phyloP scores from a whole-genome alignment of 2,113 vertebrate species.

The Condylura cristata region DNA sequence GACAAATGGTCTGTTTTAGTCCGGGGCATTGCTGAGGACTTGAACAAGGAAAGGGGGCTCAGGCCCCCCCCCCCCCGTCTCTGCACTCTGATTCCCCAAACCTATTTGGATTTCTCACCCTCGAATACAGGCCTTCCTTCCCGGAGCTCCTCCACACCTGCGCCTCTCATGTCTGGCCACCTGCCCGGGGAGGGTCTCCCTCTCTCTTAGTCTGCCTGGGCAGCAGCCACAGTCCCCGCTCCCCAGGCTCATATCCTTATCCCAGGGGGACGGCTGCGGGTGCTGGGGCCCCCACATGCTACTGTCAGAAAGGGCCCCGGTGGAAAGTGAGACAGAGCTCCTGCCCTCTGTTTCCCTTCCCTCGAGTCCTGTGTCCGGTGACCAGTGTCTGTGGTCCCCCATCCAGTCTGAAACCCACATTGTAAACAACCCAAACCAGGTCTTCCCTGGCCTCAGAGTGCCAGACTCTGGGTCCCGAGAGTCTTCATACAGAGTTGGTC shows the following conservation, averaged over 20 bases:
- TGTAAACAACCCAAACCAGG: no score
- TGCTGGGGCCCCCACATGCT: not conserved
- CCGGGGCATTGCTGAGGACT: not conserved
- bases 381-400: not conserved
- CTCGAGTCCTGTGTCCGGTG: not conserved
- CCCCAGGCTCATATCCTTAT: not conserved
- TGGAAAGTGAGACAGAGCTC: not conserved
- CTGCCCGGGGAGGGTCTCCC: no score
- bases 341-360: not conserved
- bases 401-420: not conserved
- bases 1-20: not conserved
- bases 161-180: not conserved
- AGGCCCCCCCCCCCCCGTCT: no score
- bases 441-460: no score
- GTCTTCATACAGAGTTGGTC: no score
- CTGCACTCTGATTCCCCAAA: not conserved
- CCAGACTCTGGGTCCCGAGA: no score
- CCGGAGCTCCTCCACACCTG: not conserved
- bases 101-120: not conserved
- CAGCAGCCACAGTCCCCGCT: not conserved
- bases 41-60: not conserved
- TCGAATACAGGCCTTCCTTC: not conserved
- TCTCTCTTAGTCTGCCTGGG: not conserved
- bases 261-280: accelerated
- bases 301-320: not conserved